Percentiles rank a stretch among this genome's conserved stretches.
Conservation (phyloP, 2,797 vertebrate species). For the Acanthurus tractus region DNA sequence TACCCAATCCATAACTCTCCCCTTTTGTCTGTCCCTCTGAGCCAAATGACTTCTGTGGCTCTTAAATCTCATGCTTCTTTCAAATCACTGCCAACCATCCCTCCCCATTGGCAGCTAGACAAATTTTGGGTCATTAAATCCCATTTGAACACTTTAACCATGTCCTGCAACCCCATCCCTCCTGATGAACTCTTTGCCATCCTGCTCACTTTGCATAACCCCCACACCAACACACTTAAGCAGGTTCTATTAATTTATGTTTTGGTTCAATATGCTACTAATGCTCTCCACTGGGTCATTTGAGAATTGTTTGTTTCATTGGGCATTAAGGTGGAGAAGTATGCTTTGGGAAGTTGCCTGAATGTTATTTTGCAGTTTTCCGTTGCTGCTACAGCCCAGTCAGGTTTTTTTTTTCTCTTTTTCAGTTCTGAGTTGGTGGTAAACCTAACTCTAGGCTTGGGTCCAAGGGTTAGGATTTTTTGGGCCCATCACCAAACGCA, state of each 20-base stretch:
- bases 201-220: constrained; percentile 11
- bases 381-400: background rate
- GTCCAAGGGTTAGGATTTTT: too few relatives aligned
- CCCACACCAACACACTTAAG: background rate
- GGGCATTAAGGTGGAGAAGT: background rate
- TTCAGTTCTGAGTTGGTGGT: too few relatives aligned
- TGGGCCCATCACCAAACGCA: too few relatives aligned
- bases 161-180: constrained; percentile 14
- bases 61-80: constrained; percentile 62
- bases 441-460: too few relatives aligned
- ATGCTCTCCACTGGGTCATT: background rate
- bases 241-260: background rate
- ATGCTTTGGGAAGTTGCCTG: background rate
- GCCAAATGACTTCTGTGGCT: constrained; percentile 67
- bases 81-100: constrained; percentile 59
- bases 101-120: constrained; percentile 66
- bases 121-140: constrained; percentile 70
- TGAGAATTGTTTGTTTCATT: background rate
- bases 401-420: background rate
- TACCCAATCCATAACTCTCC: constrained; percentile 49
- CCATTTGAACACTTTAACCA: constrained; percentile 65
- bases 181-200: constrained; percentile 22
- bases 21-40: constrained; percentile 49
- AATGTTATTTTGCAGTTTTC: background rate
- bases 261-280: background rate